Evolutionary conservation across 1,140 invertebrate species (phyloP), one percentile per base, ranked within the genome.

Genomic region (Formica selysi): DNA sequence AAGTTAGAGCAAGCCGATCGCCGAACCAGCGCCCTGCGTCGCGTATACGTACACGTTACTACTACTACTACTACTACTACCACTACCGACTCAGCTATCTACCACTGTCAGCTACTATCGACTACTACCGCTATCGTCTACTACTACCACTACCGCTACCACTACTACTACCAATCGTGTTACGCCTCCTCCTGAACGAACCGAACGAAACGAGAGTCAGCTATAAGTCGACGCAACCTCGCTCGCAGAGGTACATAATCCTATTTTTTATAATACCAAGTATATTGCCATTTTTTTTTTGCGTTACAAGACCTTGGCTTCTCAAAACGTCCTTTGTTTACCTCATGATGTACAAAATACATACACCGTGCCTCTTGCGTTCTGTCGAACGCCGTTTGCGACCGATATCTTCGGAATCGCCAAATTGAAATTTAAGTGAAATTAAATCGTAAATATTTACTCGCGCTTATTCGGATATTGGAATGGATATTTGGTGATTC

Each of bases 1-100:
- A 94, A 95, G 94, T 95, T 95, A 95, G 94, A 94, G 94, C 94
- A 95, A 95, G 93, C 93, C 92, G 93, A 92, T 93, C 92, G 92
- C 93, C 94, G 92, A 94, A 90, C 93, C 93, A 94, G 94, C 94
- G 93, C 91, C 94, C 93, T 94, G 91, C 93, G 92, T 91, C 94
- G 93, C 94, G 94, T 94, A 94, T 94, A 94, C 92, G 93, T 94
- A 94, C 93, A 95, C 93, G 93, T 94, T 93, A 94, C 92, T 90
- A 89, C 70, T 64, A 59, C 86, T 67, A 87, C 89, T 86, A 86
- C 90, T 86, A 86, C 90, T 93, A 93, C 88, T 81, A 90, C 92
- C 90, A 93, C 90, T 93, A 93, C 92, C 92, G 91, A 94, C 92
- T 93, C 92, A 93, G 86, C 92, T 94, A 92, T 92, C 92, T 93